A percentile compares a stretch with the other conserved stretches of the same genome.
These are phyloP conservation scores for Schlechtendalia chinensis DNA, from an alignment of 1,140 invertebrate species.

Conservation along the genomic window DNA sequence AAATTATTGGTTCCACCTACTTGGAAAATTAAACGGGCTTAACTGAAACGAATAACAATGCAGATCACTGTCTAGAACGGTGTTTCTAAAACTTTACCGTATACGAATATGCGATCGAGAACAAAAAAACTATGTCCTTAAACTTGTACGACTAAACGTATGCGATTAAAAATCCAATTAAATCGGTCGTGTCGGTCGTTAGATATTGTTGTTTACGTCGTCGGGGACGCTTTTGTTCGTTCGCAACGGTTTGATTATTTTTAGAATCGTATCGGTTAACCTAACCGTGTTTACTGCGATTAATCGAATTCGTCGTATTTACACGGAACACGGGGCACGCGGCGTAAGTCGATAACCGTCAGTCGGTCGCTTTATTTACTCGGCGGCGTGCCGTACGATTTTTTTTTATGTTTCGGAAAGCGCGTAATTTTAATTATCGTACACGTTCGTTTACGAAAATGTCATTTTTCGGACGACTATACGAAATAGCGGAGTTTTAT, in stretches of 20 bases:
- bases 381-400: neutral
- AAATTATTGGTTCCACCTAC: too few relatives aligned
- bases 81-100: too few relatives aligned
- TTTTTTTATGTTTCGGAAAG: neutral
- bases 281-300: neutral
- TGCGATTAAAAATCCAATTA: too few relatives aligned
- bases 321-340: neutral
- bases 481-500: too few relatives aligned
- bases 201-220: neutral
- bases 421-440: conserved; percentile 5
- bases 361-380: neutral
- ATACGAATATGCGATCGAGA: too few relatives aligned
- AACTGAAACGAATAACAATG: too few relatives aligned
- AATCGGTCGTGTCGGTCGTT: too few relatives aligned
- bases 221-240: neutral
- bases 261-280: neutral
- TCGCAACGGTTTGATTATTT: neutral
- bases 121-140: too few relatives aligned
- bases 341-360: neutral
- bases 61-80: too few relatives aligned
- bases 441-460: conserved; percentile 2
- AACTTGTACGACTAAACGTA: neutral
- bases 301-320: too few relatives aligned
- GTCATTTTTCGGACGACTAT: too few relatives aligned
- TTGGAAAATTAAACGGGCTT: too few relatives aligned